Base-by-base conservation (phyloP, 2,888 invertebrate genomes). In the Uloborus plumipes region DNA sequence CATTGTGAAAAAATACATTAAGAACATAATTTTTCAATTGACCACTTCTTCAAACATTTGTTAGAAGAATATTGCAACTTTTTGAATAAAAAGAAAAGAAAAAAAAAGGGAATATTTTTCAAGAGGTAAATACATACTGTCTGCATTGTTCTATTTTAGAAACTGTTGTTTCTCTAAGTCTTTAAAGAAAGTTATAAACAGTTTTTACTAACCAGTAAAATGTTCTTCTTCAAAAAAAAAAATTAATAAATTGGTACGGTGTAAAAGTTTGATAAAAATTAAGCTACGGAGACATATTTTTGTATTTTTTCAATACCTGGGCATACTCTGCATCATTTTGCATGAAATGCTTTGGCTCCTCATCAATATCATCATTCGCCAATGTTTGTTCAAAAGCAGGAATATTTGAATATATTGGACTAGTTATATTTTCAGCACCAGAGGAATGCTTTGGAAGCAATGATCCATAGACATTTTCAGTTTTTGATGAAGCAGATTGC, bases 281-380 rank as follows among this genome's bases (percentile, higher is more conserved):
- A 22, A 62, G 74, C n/a, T 62, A 62, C 61, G 16, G 14, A 20
- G 55, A 71, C n/a, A 51, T 13, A 65, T 72, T 69, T 75, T 75
- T 18, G 49, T 59, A 66, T 69, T 73, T 82, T 47, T 84, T 85
- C 18, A 84, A 66, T 26, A 86, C 78, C 22, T 84, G 75, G 14
- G 86, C 86, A 84, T 86, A 86, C 75, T 85, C 85, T 31, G 77
- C 79, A 66, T 85, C 85, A 79, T 85, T 86, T 58, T 84, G 79
- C 15, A 85, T 50, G 39, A 84, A 85, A 78, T 86, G 86, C 20
- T 73, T 61, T n/a, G 84, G 84, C 9, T 81, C 72, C 20, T 31
- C n/a, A 49, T 78, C 74, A 73, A 14, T n/a, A 49, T 39, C 26
- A 61, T 26, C 14, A 71, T 39, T 18, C 18, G 4, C 22, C 15